Conservation (phyloP, 2,888 invertebrate species). For the Horisme vitalbata region DNA sequence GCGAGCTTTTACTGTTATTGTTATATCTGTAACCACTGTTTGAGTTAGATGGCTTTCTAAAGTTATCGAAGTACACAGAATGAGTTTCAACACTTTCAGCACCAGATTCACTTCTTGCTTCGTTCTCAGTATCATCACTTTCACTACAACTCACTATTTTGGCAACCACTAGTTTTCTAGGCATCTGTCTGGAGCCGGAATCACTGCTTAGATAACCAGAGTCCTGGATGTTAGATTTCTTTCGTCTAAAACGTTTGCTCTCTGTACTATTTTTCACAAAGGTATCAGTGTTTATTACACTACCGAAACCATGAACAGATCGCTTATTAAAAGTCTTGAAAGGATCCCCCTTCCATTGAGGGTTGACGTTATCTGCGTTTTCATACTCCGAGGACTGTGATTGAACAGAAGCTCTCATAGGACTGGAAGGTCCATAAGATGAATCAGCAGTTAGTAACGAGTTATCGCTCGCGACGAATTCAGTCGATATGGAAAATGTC, state of each 20-base stretch:
- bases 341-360: conserved; percentile 42
- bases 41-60: conserved; percentile 74
- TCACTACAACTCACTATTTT: conserved; percentile 85
- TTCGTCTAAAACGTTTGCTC: conserved; percentile 57
- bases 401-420: conserved; percentile 78
- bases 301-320: conserved; percentile 40
- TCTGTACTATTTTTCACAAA: conserved; percentile 62
- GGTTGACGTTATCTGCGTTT: conserved; percentile 49
- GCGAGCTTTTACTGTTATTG: conserved; percentile 46
- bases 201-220: conserved; percentile 94
- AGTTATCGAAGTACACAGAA: conserved; percentile 92
- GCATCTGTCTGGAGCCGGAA: conserved; percentile 82
- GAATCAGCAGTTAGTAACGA: conserved; percentile 48
- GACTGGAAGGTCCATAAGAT: conserved; percentile 59
- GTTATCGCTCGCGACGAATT: conserved; percentile 43
- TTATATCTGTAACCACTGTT: conserved; percentile 41
- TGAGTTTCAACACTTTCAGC: conserved; percentile 94
- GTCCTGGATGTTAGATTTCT: conserved; percentile 84
- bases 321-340: conserved; percentile 51
- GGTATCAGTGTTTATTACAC: conserved; percentile 63
- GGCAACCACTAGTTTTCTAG: conserved; percentile 70
- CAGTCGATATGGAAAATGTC: conserved; percentile 55
- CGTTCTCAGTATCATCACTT: conserved; percentile 91
- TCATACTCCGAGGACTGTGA: conserved; percentile 79
- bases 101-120: conserved; percentile 93